Conservation (phyloP, 2,797 vertebrate species). For the Erpetoichthys calabaricus region DNA sequence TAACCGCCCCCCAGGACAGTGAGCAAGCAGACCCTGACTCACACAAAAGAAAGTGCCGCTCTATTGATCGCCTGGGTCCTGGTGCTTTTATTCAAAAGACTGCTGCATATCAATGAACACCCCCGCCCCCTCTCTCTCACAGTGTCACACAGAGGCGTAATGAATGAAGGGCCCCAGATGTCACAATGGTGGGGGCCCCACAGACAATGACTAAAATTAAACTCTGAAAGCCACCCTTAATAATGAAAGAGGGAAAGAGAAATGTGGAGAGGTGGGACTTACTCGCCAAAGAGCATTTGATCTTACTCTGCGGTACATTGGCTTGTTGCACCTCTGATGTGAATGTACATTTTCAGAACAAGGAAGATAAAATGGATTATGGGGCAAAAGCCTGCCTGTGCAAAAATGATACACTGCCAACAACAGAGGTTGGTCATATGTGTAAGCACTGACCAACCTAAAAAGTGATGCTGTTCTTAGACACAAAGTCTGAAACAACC, state of each 20-base stretch:
- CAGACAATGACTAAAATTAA: slow-evolving; percentile 12
- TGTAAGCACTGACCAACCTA: no score
- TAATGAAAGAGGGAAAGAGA: neutral
- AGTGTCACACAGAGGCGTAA: slow-evolving; percentile 6
- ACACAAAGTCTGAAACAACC: no score
- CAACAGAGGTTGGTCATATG: no score
- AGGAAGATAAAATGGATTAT: no score
- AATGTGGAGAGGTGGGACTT: no score
- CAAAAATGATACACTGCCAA: no score
- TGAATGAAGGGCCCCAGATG: neutral
- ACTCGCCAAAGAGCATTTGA: neutral
- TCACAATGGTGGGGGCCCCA: neutral
- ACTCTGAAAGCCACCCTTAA: slow-evolving; percentile 7
- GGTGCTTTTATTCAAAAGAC: slow-evolving; percentile 5
- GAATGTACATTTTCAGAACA: no score
- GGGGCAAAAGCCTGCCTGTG: no score
- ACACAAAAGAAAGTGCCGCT: neutral
- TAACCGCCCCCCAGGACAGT: neutral
- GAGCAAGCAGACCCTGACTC: neutral
- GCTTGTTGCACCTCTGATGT: no score
- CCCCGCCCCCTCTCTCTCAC: slow-evolving; percentile 5
- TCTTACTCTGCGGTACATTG: neutral
- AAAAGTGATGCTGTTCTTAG: no score
- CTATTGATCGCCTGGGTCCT: slow-evolving; percentile 1
- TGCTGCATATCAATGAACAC: slow-evolving; percentile 10